A percentile compares a stretch with the other conserved stretches of the same genome.
phyloP scores from a whole-genome alignment of 1,140 invertebrate genomes.

The Pseudomyrmex flavicornis region DNA sequence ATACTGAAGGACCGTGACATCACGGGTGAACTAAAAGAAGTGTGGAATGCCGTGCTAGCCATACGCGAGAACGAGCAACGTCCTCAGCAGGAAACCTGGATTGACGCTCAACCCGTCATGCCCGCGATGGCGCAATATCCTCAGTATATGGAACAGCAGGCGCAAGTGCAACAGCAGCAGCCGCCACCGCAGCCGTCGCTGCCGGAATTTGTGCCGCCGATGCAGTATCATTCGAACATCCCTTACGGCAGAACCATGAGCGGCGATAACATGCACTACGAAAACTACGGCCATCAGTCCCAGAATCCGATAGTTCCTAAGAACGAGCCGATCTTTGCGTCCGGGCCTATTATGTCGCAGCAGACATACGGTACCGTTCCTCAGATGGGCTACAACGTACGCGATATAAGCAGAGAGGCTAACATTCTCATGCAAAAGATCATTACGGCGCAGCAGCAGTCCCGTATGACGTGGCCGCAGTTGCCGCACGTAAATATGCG shows the following conservation, averaged over 20 bases:
- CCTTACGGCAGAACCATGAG: constrained; percentile 62
- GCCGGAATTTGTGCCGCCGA: too few relatives aligned
- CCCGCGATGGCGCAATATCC: constrained; percentile 70
- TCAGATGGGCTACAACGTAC: constrained; percentile 61
- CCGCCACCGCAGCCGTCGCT: constrained; percentile 48
- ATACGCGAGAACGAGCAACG: constrained; percentile 86
- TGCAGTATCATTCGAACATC: constrained; percentile 70
- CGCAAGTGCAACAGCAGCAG: constrained; percentile 62
- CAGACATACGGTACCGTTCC: constrained; percentile 65
- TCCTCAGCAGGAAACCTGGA: constrained; percentile 77
- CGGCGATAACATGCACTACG: constrained; percentile 63
- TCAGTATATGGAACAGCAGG: constrained; percentile 73
- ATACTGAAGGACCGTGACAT: constrained; percentile 89
- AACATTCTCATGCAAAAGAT: constrained; percentile 50
- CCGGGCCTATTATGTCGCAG: constrained; percentile 62
- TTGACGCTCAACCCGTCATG: constrained; percentile 76
- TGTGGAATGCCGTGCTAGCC: constrained; percentile 89
- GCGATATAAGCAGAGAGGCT: constrained; percentile 64
- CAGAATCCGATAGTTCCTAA: constrained; percentile 65
- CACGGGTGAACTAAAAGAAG: constrained; percentile 90
- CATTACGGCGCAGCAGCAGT: constrained; percentile 74
- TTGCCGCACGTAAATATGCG: constrained; percentile 71
- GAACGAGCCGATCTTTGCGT: constrained; percentile 72
- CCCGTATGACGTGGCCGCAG: constrained; percentile 76
- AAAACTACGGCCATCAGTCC: constrained; percentile 59